A percentile compares a stretch with the other conserved stretches of the same genome.
Evolutionary conservation across 2,113 vertebrate genomes (phyloP).

Genomic region (Scomber scombrus): DNA sequence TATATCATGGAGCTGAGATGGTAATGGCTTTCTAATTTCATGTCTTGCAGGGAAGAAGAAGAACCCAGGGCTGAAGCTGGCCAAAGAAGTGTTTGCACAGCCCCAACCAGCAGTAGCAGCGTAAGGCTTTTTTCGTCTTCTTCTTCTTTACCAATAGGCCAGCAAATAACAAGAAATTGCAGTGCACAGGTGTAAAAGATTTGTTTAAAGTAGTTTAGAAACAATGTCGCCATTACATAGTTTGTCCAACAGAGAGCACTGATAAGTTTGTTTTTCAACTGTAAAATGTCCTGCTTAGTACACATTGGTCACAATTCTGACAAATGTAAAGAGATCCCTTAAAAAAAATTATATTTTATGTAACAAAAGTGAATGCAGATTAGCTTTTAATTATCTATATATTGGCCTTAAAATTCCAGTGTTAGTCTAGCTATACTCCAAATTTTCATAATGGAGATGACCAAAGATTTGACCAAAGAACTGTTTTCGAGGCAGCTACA

Average conservation of each 20-base stretch:
- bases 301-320: too few species aligned
- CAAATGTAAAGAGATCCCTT: too few species aligned
- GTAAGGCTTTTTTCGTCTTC: conserved; percentile 83
- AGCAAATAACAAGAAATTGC: background rate
- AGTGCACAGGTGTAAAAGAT: background rate
- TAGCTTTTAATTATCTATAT: background rate
- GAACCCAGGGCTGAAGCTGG: conserved; percentile 93
- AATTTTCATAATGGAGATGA: background rate
- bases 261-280: too few species aligned
- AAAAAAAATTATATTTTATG: too few species aligned
- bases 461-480: too few species aligned
- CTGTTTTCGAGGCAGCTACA: too few species aligned
- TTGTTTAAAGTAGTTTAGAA: too few species aligned
- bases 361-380: too few species aligned
- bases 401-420: background rate
- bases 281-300: too few species aligned
- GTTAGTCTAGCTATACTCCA: background rate
- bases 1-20: background rate
- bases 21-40: conserved; percentile 9
- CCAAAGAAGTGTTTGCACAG: conserved; percentile 92
- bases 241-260: too few species aligned
- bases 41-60: conserved; percentile 85
- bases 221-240: too few species aligned
- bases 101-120: conserved; percentile 89
- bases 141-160: background rate